Evolutionary conservation across 2,113 vertebrate genomes (phyloP).

Genomic region (Kryptolebias marmoratus): DNA sequence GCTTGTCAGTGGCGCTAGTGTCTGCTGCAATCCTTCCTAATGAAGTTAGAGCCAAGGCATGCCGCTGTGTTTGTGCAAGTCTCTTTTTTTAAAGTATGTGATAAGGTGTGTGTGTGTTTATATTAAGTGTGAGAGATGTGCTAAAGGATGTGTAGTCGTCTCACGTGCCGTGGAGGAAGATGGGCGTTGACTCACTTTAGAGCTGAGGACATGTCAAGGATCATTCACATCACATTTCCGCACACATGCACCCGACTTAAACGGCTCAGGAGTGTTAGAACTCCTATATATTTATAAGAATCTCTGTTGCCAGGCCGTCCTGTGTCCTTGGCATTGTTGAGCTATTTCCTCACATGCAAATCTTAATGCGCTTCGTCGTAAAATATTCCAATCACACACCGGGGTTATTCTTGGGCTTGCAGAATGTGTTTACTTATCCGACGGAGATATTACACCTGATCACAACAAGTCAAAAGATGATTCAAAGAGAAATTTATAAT

Average conservation of each 20-base stretch:
- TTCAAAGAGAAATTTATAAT: no score
- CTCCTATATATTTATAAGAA: not conserved
- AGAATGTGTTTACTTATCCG: no score
- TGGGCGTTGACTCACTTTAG: constrained; percentile 30
- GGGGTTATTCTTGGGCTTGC: not conserved
- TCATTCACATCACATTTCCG: not conserved
- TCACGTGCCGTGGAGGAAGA: constrained; percentile 12
- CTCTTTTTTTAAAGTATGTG: constrained; percentile 35
- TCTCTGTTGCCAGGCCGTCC: not conserved
- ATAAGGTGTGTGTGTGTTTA: constrained; percentile 51
- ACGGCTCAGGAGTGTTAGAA: not conserved
- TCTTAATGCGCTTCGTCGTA: not conserved
- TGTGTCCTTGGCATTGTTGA: not conserved
- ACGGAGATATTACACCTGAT: no score
- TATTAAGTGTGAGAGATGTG: constrained; percentile 40
- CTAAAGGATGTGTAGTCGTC: constrained; percentile 5
- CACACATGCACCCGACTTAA: not conserved
- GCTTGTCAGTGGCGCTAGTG: constrained; percentile 8
- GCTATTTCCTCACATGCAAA: not conserved
- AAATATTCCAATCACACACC: not conserved
- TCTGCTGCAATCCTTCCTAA: constrained; percentile 25
- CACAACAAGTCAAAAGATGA: no score
- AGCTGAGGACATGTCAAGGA: constrained; percentile 33
- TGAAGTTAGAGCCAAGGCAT: constrained; percentile 28
- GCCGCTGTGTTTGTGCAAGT: constrained; percentile 48